A percentile compares a stretch with the other conserved stretches of the same genome.
Conservation (phyloP, 1,140 invertebrate genomes). For the Nylanderia fulva region DNA sequence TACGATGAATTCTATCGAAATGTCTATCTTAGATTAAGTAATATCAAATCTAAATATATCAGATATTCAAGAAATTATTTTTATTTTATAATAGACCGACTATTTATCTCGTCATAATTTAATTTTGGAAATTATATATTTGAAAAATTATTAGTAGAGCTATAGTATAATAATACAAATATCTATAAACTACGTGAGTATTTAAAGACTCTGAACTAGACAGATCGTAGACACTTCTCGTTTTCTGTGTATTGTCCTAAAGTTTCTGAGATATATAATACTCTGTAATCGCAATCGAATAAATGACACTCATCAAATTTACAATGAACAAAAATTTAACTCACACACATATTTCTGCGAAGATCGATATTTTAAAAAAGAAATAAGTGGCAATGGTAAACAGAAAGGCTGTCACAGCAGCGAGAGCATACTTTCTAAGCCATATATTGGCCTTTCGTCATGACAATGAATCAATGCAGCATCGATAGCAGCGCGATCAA, state of each 20-base stretch:
- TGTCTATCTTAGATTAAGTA: not conserved
- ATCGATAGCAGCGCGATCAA: conserved; percentile 41
- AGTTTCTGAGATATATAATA: not conserved
- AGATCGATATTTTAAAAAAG: not conserved
- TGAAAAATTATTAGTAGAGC: not conserved
- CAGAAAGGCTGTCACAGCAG: not conserved
- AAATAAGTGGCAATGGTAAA: conserved; percentile 1
- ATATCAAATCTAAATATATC: not conserved
- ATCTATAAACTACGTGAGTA: too few species aligned
- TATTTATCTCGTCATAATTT: not conserved
- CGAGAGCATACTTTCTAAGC: conserved; percentile 15
- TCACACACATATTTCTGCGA: not conserved
- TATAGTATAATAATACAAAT: not conserved
- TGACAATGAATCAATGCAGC: conserved; percentile 25
- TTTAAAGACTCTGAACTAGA: not conserved
- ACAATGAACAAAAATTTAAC: not conserved
- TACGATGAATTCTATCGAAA: not conserved
- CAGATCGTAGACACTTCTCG: not conserved
- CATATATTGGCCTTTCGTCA: not conserved
- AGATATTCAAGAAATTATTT: not conserved
- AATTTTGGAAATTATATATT: not conserved
- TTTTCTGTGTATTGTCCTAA: not conserved
- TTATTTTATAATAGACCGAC: not conserved
- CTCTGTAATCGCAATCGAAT: not conserved
- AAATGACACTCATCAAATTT: conserved; percentile 21